A percentile compares a stretch with the other conserved stretches of the same genome.
Evolutionary conservation across 2,888 invertebrate species (phyloP).

Genomic region (Drosophila suboccidentalis): DNA sequence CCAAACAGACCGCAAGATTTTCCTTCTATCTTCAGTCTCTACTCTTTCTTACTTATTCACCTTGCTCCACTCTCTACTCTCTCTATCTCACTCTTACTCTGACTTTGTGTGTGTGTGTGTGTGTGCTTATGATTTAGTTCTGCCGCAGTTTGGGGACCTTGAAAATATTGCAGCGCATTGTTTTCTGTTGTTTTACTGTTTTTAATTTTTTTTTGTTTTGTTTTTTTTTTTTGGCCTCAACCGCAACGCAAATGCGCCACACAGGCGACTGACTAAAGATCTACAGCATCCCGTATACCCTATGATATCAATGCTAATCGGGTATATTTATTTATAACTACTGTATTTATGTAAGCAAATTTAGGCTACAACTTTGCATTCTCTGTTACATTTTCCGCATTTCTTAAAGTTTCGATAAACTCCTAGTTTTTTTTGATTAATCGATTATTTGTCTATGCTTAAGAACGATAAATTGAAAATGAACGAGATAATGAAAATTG

Average conservation of each 20-base stretch:
- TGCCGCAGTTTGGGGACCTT: slow-evolving; percentile 73
- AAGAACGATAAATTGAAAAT: too few relatives aligned
- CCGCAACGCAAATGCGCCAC: slow-evolving; percentile 61
- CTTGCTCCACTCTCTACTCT: slow-evolving; percentile 6
- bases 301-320: background rate
- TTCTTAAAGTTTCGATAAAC: background rate
- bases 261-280: slow-evolving; percentile 43
- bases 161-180: slow-evolving; percentile 72
- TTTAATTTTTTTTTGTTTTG: slow-evolving; percentile 16
- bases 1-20: slow-evolving; percentile 58
- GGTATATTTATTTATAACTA: background rate
- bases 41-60: slow-evolving; percentile 7
- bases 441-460: background rate
- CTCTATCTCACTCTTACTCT: background rate
- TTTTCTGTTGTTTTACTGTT: slow-evolving; percentile 31
- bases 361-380: background rate
- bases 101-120: slow-evolving; percentile 9
- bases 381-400: background rate
- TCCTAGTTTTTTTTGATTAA: background rate
- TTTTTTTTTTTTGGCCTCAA: slow-evolving; percentile 34
- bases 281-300: slow-evolving; percentile 36
- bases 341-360: background rate
- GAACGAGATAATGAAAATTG: too few relatives aligned
- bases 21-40: slow-evolving; percentile 9
- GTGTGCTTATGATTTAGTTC: slow-evolving; percentile 66